Conservation (phyloP, 2,888 invertebrate species). For the Exocentrus adspersus region DNA sequence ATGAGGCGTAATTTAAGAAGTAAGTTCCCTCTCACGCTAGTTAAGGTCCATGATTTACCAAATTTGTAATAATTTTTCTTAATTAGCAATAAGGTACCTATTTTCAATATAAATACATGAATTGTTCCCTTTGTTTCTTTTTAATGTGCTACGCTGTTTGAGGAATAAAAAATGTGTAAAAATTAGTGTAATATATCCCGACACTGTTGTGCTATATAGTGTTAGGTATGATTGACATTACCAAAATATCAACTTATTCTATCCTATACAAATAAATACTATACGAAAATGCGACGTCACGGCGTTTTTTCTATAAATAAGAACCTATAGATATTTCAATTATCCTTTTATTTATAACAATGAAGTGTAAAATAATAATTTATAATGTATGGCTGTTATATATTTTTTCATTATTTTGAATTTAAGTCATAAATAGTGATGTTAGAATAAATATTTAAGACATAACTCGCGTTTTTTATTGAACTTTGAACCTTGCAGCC, state of each 20-base stretch:
- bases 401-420: slow-evolving; percentile 62
- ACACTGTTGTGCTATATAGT: slow-evolving; percentile 43
- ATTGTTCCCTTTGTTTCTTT: slow-evolving; percentile 37
- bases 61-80: slow-evolving; percentile 35
- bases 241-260: slow-evolving; percentile 39
- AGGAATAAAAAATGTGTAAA: slow-evolving; percentile 43
- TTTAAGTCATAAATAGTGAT: slow-evolving; percentile 62
- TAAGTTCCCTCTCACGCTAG: slow-evolving; percentile 2
- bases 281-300: slow-evolving; percentile 16
- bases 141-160: slow-evolving; percentile 31
- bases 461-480: background rate
- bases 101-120: slow-evolving; percentile 25
- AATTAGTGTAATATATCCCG: slow-evolving; percentile 46
- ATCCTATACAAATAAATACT: slow-evolving; percentile 24
- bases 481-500: too few relatives aligned
- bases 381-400: slow-evolving; percentile 63
- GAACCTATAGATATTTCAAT: slow-evolving; percentile 31
- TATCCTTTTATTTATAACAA: slow-evolving; percentile 48
- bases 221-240: slow-evolving; percentile 47
- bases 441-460: slow-evolving; percentile 57
- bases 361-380: slow-evolving; percentile 57
- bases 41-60: slow-evolving; percentile 14
- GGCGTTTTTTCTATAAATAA: slow-evolving; percentile 38
- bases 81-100: slow-evolving; percentile 42
- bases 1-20: background rate